Conservation (phyloP, 2,797 vertebrate genomes). For the Amblyopsis hoosieri region DNA sequence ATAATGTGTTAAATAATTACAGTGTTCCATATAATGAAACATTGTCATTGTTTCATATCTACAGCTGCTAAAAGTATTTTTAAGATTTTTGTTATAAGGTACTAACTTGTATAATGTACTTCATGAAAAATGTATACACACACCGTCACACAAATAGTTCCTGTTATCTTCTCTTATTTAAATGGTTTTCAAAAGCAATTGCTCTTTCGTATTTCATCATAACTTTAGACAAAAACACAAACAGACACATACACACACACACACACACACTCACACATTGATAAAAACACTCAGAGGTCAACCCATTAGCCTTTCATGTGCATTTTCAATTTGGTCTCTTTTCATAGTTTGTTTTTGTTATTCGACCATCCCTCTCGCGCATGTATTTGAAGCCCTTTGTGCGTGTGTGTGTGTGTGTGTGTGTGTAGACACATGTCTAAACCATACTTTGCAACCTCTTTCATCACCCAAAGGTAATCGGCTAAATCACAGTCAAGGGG, state of each 20-base stretch:
- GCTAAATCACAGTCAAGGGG: slow-evolving; percentile 9
- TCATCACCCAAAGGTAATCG: slow-evolving; percentile 27
- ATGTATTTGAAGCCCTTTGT: slow-evolving; percentile 9
- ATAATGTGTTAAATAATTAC: too few species aligned
- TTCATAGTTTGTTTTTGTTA: slow-evolving; percentile 24
- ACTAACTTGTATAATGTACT: too few species aligned
- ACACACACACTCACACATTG: slow-evolving; percentile 4
- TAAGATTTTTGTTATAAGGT: too few species aligned
- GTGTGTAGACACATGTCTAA: not conserved
- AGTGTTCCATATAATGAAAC: too few species aligned
- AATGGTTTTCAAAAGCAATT: slow-evolving; percentile 16
- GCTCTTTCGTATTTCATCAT: slow-evolving; percentile 39
- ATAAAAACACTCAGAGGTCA: slow-evolving; percentile 10
- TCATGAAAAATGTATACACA: too few species aligned
- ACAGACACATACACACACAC: slow-evolving; percentile 14
- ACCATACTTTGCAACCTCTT: slow-evolving; percentile 27
- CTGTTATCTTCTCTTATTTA: slow-evolving; percentile 20
- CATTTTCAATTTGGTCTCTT: slow-evolving; percentile 18
- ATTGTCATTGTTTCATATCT: too few species aligned
- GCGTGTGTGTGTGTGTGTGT: slow-evolving; percentile 3
- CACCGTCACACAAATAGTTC: too few species aligned
- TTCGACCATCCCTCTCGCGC: not conserved
- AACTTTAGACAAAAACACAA: slow-evolving; percentile 29
- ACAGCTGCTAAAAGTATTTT: too few species aligned
- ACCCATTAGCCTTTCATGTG: slow-evolving; percentile 41